Percentiles rank a stretch among this genome's conserved stretches.
These are phyloP conservation scores for Scopus umbretta DNA, from an alignment of 2,113 vertebrate genomes.

Conservation along the genomic window DNA sequence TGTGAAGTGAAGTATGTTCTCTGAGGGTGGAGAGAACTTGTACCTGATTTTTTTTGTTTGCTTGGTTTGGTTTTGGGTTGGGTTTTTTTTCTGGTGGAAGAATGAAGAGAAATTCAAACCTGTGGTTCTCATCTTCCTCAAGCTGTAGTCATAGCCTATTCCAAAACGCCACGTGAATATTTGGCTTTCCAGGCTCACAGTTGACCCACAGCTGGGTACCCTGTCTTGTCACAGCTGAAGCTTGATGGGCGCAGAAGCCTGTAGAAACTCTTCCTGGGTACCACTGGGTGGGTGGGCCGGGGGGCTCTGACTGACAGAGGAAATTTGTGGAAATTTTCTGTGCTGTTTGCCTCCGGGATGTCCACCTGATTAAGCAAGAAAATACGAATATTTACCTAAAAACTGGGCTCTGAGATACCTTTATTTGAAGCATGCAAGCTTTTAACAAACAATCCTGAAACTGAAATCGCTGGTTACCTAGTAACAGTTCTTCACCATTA, in stretches of 20 bases:
- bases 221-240: background rate
- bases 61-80: background rate
- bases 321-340: background rate
- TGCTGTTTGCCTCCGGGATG: background rate
- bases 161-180: background rate
- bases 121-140: background rate
- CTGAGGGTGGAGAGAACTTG: background rate
- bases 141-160: background rate
- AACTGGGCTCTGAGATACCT: background rate
- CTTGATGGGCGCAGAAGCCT: background rate
- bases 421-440: background rate
- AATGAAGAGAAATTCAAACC: background rate
- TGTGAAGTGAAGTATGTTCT: background rate
- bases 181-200: background rate
- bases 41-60: background rate
- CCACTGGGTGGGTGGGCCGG: background rate
- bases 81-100: background rate
- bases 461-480: background rate
- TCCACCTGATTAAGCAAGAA: background rate
- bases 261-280: background rate
- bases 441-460: conserved; percentile 19
- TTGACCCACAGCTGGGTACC: background rate
- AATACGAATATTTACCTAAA: background rate
- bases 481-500: conserved; percentile 10
- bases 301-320: background rate